Percentiles rank a stretch among this genome's conserved stretches.
Evolutionary conservation across 92 coral and sea anemone species (phyloP).

Genomic region (Phenganax stokvisi): DNA sequence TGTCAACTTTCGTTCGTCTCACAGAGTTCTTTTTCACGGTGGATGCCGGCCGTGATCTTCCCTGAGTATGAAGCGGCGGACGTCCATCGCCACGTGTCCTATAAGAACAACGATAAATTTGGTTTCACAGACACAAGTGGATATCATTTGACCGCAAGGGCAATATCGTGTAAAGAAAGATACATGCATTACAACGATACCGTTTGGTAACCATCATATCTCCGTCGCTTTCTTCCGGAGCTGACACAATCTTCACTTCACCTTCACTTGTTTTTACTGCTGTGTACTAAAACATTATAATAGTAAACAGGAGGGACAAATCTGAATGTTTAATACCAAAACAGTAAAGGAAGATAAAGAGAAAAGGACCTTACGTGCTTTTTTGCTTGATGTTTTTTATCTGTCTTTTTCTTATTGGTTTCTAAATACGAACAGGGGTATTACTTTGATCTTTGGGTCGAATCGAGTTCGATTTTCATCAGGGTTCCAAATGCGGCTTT

Average conservation of each 20-base stretch:
- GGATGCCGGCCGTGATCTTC: conserved; percentile 15
- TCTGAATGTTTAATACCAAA: not conserved
- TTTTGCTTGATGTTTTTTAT: not conserved
- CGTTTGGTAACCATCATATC: conserved; percentile 55
- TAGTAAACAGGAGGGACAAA: not conserved
- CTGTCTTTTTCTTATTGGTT: not conserved
- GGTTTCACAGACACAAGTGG: not conserved
- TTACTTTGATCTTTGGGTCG: not conserved
- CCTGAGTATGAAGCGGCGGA: conserved; percentile 27
- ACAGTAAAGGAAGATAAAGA: not conserved
- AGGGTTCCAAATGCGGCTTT: too few relatives aligned
- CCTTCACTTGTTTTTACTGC: conserved; percentile 72
- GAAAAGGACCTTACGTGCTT: conserved; percentile 24
- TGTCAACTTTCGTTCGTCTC: conserved; percentile 10
- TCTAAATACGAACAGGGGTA: not conserved
- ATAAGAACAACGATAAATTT: not conserved
- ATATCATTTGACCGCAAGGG: too few relatives aligned
- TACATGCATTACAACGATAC: not conserved
- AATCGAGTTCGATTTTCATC: not conserved
- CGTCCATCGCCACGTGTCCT: conserved; percentile 34
- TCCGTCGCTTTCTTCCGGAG: conserved; percentile 86
- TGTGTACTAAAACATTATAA: conserved; percentile 50
- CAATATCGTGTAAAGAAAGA: too few relatives aligned
- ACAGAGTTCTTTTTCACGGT: conserved; percentile 17
- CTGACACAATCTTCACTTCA: conserved; percentile 69